Evolutionary conservation across 2,797 vertebrate species (phyloP).

Genomic region (Agapornis canus): DNA sequence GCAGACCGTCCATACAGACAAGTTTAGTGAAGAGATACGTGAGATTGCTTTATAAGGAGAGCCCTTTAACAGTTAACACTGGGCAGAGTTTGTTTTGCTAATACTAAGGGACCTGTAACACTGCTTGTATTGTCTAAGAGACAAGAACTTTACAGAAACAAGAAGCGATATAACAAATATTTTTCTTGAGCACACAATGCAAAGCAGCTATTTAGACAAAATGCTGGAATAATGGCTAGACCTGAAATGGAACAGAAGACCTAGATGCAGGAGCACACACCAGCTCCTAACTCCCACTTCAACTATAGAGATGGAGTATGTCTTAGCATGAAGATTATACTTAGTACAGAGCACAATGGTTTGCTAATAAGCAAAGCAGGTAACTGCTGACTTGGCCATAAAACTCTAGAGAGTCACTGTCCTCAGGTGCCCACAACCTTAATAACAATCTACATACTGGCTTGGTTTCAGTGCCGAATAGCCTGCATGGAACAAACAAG

Average conservation of each 20-base stretch:
- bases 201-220: not conserved
- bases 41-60: not conserved
- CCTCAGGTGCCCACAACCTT: not conserved
- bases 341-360: not conserved
- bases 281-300: not conserved
- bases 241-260: not conserved
- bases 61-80: not conserved
- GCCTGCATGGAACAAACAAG: not conserved
- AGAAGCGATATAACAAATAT: not conserved
- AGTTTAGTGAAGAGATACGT: not conserved
- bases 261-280: not conserved
- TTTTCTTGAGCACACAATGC: not conserved
- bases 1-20: not conserved
- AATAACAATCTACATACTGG: not conserved
- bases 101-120: not conserved
- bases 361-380: not conserved
- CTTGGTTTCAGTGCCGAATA: not conserved
- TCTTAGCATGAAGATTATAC: not conserved
- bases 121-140: not conserved
- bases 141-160: not conserved
- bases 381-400: not conserved
- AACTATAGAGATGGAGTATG: accelerated
- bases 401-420: not conserved
- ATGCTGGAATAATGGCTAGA: not conserved
- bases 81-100: not conserved